Conservation (phyloP, 2,797 vertebrate species). For the Rhynchotus rufescens region DNA sequence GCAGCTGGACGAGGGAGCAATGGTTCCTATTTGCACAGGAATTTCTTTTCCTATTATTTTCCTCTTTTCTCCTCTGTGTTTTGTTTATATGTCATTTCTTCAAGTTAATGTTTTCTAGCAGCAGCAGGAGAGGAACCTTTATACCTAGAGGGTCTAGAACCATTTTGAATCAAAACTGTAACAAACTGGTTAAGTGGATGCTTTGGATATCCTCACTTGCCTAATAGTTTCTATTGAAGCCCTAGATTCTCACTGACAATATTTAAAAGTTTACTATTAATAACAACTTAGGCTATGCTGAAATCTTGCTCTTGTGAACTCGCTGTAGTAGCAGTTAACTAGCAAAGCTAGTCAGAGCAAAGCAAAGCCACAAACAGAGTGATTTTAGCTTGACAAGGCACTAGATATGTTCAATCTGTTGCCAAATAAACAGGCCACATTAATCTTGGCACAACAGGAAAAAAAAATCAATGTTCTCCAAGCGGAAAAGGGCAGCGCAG, state of each 20-base stretch:
- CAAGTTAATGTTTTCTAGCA: neutral
- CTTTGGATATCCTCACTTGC: neutral
- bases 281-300: neutral
- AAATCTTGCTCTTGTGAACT: neutral
- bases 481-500: slow-evolving; percentile 16
- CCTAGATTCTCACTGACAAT: neutral
- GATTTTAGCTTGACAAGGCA: slow-evolving; percentile 17
- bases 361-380: neutral
- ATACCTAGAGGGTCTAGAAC: neutral
- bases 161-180: neutral
- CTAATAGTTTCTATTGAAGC: neutral
- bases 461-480: slow-evolving; percentile 49
- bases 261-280: neutral
- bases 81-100: neutral
- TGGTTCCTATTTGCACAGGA: neutral
- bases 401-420: slow-evolving; percentile 13
- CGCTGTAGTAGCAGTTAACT: neutral
- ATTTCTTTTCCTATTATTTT: neutral
- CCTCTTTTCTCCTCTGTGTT: neutral
- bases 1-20: neutral
- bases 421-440: slow-evolving; percentile 29
- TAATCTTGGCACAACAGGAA: slow-evolving; percentile 38
- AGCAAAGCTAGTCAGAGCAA: neutral
- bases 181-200: neutral
- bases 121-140: neutral